Percentiles rank a stretch among this genome's conserved stretches.
These are phyloP conservation scores for Athene noctua DNA, from an alignment of 2,113 vertebrate species.

Conservation along the genomic window DNA sequence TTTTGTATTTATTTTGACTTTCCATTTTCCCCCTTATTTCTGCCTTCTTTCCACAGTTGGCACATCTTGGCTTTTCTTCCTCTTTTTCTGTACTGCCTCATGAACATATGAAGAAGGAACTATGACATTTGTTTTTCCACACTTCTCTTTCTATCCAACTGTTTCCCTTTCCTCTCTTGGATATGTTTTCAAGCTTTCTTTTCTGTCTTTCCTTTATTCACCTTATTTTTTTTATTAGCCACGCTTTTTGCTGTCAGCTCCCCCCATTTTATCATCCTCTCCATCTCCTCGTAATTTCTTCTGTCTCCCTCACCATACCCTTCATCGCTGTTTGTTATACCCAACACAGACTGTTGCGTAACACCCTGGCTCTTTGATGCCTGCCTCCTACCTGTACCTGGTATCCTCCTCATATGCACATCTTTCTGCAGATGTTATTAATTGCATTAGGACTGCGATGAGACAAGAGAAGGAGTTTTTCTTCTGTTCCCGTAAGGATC, in stretches of 20 bases:
- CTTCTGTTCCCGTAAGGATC: not conserved
- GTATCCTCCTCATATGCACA: no score
- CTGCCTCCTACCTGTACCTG: not conserved
- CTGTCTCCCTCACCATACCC: not conserved
- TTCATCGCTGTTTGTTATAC: not conserved
- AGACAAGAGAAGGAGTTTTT: not conserved
- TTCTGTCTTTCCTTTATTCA: not conserved
- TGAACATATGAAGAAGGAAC: not conserved
- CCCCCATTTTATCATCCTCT: not conserved
- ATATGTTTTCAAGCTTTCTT: not conserved
- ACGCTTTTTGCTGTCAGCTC: not conserved
- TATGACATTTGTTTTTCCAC: not conserved
- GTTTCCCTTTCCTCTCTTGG: not conserved
- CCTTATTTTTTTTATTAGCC: not conserved
- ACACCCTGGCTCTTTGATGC: not conserved
- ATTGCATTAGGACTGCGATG: not conserved
- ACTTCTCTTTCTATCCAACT: not conserved
- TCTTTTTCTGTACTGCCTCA: not conserved
- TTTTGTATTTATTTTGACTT: not conserved
- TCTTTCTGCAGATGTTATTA: not conserved
- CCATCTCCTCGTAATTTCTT: not conserved
- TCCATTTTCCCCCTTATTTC: not conserved
- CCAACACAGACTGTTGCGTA: accelerated
- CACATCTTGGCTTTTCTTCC: not conserved
- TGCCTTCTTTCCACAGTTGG: not conserved